Percentiles rank a stretch among this genome's conserved stretches.
These are phyloP conservation scores for Drosophila bifasciata DNA, from an alignment of 1,140 invertebrate genomes.

Conservation along the genomic window DNA sequence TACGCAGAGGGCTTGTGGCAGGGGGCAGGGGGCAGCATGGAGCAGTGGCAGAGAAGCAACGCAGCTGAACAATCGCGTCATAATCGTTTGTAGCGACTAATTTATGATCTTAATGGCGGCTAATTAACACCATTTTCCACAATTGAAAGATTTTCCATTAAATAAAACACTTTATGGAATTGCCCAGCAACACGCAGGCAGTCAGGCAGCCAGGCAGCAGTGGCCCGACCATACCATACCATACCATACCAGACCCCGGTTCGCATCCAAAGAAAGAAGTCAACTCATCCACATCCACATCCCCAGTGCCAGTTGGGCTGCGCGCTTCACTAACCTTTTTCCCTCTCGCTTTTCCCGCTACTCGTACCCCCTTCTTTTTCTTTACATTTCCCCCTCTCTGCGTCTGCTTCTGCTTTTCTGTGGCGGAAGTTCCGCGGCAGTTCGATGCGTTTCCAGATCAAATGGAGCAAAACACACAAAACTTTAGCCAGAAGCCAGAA, in stretches of 20 bases:
- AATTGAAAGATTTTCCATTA: slow-evolving; percentile 83
- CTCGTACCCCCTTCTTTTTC: too few species aligned
- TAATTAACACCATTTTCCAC: slow-evolving; percentile 82
- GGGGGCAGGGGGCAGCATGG: slow-evolving; percentile 7
- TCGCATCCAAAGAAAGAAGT: slow-evolving; percentile 41
- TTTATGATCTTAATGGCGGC: slow-evolving; percentile 81
- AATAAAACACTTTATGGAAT: slow-evolving; percentile 83
- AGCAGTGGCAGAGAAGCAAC: slow-evolving; percentile 14
- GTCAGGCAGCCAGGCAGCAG: neutral
- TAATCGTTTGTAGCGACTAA: slow-evolving; percentile 82
- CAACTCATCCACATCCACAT: slow-evolving; percentile 59
- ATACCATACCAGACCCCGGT: slow-evolving; percentile 2
- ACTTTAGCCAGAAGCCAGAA: slow-evolving; percentile 10
- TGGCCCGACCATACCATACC: too few species aligned
- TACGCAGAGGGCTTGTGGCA: too few species aligned
- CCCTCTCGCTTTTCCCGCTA: slow-evolving; percentile 14
- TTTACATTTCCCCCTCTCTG: too few species aligned
- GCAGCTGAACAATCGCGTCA: slow-evolving; percentile 68
- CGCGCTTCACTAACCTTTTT: slow-evolving; percentile 59
- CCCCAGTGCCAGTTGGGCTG: slow-evolving; percentile 19
- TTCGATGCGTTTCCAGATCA: slow-evolving; percentile 63
- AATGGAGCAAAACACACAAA: slow-evolving; percentile 78
- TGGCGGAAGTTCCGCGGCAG: slow-evolving; percentile 66
- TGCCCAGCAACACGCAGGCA: slow-evolving; percentile 71
- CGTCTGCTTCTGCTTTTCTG: slow-evolving; percentile 11